Base-by-base conservation (phyloP, 1,140 invertebrate genomes). In the Drosophila orosa region DNA sequence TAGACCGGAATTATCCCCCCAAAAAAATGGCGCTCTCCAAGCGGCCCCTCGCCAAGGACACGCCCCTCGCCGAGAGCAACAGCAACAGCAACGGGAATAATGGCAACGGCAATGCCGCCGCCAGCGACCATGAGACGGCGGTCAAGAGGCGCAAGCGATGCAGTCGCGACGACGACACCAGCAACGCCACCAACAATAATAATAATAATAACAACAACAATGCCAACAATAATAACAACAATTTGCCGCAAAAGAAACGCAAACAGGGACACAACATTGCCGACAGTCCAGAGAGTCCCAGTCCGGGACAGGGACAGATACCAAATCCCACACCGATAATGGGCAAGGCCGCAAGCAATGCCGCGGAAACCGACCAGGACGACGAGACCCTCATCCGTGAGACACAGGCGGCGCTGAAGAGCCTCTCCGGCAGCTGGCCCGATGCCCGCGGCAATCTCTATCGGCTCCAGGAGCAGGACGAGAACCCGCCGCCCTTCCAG, bases 401-500 rank as follows among this genome's bases (percentile, higher is more conserved):
- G 92, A 97, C 97, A 1, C 96, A 98, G 90, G 96, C 96, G 4
- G 96, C 96, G 0, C 91, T 98, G 37, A 96, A 96, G 83, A 96
- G 95, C 81, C 92, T 98, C 1, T 97, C 96, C 0, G 96, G 96
- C 5, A 96, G 95, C 83, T 97, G 96, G 96, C 94, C 95, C 1
- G 92, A 93, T 37, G 95, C 95, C 1, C 92, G 95, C 19, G 93
- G 94, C 13, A 94, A 94, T 17, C 91, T 94, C 15, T 95, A 95
- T 71, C 94, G 94, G 25, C 92, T 94, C 37, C 93, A 94, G n/a
- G 95, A 94, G 66, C 94, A 94, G 39, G 95, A 86, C 27, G 96
- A 96, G 59, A 96, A 96, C 65, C 94, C 95, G 52, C 96, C 96
- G 2, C 96, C 96, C 1, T 97, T 97, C 78, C 96, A 97, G 80